Evolutionary conservation across 2,888 invertebrate species (phyloP).

Genomic region (Caenorhabditis sinica): DNA sequence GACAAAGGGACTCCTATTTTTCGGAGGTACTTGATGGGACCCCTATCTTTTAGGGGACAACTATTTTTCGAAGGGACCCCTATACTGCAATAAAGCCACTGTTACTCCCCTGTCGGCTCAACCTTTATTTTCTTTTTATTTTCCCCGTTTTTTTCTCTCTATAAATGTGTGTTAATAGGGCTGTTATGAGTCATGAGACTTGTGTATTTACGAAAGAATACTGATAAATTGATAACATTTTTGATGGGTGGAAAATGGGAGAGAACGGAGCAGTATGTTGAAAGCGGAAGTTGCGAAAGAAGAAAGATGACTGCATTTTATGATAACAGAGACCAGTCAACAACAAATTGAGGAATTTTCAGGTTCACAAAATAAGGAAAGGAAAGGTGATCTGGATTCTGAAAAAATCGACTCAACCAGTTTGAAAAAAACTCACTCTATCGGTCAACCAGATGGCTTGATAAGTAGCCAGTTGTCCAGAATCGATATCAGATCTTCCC

Average conservation of each 20-base stretch:
- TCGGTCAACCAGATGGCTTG: slow-evolving; percentile 87
- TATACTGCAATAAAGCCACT: no score
- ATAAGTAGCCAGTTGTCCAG: slow-evolving; percentile 82
- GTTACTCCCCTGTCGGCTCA: slow-evolving; percentile 1
- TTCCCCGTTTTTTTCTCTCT: slow-evolving; percentile 11
- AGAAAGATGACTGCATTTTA: not conserved
- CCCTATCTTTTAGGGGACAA: no score
- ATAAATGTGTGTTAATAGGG: slow-evolving; percentile 63
- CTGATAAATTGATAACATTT: slow-evolving; percentile 47
- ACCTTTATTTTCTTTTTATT: slow-evolving; percentile 20
- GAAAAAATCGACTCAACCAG: no score
- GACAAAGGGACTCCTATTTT: no score
- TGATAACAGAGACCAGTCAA: slow-evolving; percentile 29
- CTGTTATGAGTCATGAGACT: slow-evolving; percentile 57
- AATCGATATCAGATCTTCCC: slow-evolving; percentile 82
- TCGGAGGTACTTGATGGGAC: no score
- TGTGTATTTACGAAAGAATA: slow-evolving; percentile 59
- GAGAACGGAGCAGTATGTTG: slow-evolving; percentile 35
- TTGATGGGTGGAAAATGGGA: slow-evolving; percentile 16
- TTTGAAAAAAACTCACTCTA: slow-evolving; percentile 87
- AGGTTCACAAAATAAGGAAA: not conserved
- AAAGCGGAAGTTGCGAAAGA: slow-evolving; percentile 17
- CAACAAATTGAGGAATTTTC: not conserved
- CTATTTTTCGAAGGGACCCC: no score
- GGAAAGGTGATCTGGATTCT: no score